Evolutionary conservation across 23 tunicate genomes (phyloP).

Genomic region (Trididemnum nubilum): DNA sequence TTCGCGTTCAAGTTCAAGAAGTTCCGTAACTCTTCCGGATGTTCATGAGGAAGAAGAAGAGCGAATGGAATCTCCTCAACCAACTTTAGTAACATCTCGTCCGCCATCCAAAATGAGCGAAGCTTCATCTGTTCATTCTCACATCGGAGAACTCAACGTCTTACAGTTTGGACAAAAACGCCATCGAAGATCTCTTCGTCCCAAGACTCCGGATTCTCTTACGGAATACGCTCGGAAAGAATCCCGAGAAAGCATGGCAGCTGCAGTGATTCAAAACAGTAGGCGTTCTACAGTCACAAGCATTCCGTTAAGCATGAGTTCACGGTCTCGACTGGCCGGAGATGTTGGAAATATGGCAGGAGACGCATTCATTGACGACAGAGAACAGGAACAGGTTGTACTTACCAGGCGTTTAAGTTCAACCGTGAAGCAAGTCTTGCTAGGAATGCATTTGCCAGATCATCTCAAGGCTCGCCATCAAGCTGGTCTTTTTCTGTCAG

Average conservation of each 20-base stretch:
- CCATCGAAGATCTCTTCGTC: neutral
- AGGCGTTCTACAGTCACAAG: neutral
- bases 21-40: conserved; percentile 30
- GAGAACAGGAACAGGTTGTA: conserved; percentile 26
- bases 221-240: conserved; percentile 27
- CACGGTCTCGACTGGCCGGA: neutral
- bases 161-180: neutral
- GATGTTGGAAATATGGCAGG: conserved; percentile 18
- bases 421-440: conserved; percentile 54
- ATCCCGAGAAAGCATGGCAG: conserved; percentile 15
- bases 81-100: neutral
- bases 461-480: conserved; percentile 79
- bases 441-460: conserved; percentile 79
- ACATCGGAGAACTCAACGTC: conserved; percentile 9
- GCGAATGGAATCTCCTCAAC: neutral
- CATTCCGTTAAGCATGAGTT: neutral
- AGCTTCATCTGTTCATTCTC: conserved; percentile 8
- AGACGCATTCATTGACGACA: conserved; percentile 33
- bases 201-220: conserved; percentile 16
- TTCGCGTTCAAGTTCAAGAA: conserved; percentile 6
- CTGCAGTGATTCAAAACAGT: neutral
- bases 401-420: conserved; percentile 49
- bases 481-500: conserved; percentile 57
- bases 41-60: neutral
- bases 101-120: neutral